Evolutionary conservation across 1,140 invertebrate species (phyloP).

Genomic region (Aphelenchoides besseyi): DNA sequence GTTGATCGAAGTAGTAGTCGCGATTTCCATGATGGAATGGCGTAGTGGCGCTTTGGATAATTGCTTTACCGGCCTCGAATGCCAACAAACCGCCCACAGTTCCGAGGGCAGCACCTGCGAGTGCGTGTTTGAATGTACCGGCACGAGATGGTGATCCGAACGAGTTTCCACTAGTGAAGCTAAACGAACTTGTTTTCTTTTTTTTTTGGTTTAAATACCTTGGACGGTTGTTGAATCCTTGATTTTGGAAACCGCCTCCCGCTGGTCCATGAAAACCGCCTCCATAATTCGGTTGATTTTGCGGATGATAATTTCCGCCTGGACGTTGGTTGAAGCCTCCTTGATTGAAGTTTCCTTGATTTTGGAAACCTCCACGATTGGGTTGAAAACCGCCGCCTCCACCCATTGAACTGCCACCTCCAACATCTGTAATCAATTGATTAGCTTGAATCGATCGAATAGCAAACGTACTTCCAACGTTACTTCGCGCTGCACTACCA

Average conservation of each 20-base stretch:
- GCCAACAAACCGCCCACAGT: slow-evolving; percentile 24
- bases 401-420: neutral
- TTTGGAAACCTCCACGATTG: neutral
- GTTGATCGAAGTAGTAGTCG: slow-evolving; percentile 27
- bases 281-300: slow-evolving; percentile 16
- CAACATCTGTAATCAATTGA: slow-evolving; percentile 10
- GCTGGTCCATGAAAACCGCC: slow-evolving; percentile 15
- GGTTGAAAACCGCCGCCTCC: neutral
- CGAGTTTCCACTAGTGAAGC: neutral
- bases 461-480: slow-evolving; percentile 30
- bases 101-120: slow-evolving; percentile 26
- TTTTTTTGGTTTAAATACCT: neutral
- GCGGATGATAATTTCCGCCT: neutral
- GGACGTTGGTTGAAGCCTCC: neutral
- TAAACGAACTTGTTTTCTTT: neutral
- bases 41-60: slow-evolving; percentile 18
- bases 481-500: neutral
- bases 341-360: neutral
- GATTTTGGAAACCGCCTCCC: slow-evolving; percentile 1
- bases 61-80: slow-evolving; percentile 27
- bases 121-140: slow-evolving; percentile 18
- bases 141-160: slow-evolving; percentile 17
- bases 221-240: neutral
- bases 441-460: neutral
- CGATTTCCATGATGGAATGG: slow-evolving; percentile 23